Conservation (phyloP, 2,113 vertebrate genomes). For the Marcusenius ussheri region DNA sequence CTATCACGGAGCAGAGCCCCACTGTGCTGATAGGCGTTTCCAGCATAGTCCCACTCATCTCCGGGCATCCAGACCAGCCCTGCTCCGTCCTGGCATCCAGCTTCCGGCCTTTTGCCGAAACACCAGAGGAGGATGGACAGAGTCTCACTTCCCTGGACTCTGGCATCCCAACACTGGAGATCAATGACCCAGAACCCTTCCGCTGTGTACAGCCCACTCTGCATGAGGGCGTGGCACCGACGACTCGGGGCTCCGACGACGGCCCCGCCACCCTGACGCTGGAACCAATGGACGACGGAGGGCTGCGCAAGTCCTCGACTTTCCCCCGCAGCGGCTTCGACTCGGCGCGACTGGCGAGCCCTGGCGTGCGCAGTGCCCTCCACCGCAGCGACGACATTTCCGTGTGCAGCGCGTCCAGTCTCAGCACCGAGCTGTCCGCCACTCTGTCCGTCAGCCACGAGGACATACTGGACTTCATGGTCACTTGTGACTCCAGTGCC, state of each 20-base stretch:
- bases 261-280: conserved; percentile 47
- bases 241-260: conserved; percentile 24
- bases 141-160: conserved; percentile 84
- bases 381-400: conserved; percentile 77
- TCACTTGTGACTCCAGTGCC: conserved; percentile 83
- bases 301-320: conserved; percentile 70
- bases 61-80: neutral
- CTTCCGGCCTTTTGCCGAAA: conserved; percentile 39
- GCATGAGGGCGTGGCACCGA: conserved; percentile 31
- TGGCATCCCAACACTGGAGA: conserved; percentile 84
- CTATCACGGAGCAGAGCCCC: neutral
- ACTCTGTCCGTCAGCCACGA: conserved; percentile 77
- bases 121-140: conserved; percentile 57
- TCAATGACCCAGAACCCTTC: conserved; percentile 73
- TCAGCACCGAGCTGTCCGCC: conserved; percentile 82
- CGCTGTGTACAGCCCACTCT: conserved; percentile 47
- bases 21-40: conserved; percentile 40
- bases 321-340: conserved; percentile 76
- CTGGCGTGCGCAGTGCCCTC: conserved; percentile 47
- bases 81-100: conserved; percentile 40
- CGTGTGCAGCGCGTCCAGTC: conserved; percentile 79
- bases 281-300: conserved; percentile 43
- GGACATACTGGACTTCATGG: conserved; percentile 78
- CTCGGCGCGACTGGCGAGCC: conserved; percentile 64
- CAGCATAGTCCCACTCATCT: conserved; percentile 37